A percentile compares a stretch with the other conserved stretches of the same genome.
phyloP scores from a whole-genome alignment of 2,888 invertebrate genomes.

The Melanostoma scalare region DNA sequence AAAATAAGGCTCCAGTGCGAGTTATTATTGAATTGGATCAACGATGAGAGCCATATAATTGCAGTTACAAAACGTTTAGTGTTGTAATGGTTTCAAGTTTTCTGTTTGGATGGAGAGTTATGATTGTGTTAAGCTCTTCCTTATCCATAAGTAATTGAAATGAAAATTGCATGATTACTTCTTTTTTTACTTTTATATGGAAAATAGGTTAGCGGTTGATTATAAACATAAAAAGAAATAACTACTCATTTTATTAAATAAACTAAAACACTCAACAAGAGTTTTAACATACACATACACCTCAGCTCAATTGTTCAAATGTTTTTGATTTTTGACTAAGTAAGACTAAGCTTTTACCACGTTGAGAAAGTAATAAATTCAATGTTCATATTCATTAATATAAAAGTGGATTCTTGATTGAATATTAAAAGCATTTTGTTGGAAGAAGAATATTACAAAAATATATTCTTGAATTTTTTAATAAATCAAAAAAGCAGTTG shows the following conservation, averaged over 20 bases:
- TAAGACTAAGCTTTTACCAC: background rate
- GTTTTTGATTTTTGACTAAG: background rate
- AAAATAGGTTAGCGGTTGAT: background rate
- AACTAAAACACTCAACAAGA: background rate
- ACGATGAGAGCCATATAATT: conserved; percentile 20
- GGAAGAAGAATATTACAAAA: too few species aligned
- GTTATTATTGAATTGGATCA: conserved; percentile 30
- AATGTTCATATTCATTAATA: too few species aligned
- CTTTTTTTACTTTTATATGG: background rate
- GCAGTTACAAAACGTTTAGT: conserved; percentile 30
- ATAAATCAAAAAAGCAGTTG: too few species aligned
- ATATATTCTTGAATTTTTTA: too few species aligned
- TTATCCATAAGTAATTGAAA: conserved; percentile 1
- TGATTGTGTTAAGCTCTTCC: too few species aligned
- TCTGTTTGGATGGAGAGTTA: background rate
- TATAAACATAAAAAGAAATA: background rate
- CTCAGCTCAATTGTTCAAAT: too few species aligned
- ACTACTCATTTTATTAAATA: background rate
- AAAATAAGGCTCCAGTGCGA: conserved; percentile 6
- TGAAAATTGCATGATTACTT: conserved; percentile 41
- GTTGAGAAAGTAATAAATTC: background rate
- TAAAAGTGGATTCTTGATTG: too few species aligned
- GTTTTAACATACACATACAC: background rate
- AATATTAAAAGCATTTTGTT: too few species aligned
- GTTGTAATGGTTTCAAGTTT: conserved; percentile 20